Evolutionary conservation across 1,140 invertebrate genomes (phyloP).

Genomic region (Meloidogyne hapla): DNA sequence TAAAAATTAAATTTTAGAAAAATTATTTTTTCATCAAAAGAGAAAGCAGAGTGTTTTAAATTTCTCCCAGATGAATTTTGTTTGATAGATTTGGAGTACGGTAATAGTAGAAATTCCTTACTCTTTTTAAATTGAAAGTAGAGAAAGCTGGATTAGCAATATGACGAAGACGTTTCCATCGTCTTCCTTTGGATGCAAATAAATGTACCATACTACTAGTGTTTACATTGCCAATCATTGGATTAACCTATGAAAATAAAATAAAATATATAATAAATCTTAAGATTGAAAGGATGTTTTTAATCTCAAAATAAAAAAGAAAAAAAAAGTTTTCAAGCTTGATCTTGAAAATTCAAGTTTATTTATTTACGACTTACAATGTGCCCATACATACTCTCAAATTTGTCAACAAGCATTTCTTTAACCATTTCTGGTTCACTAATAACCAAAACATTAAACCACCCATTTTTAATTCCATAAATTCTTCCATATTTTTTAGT

Average conservation of each 20-base stretch:
- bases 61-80: too few relatives aligned
- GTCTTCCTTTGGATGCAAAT: slow-evolving; percentile 50
- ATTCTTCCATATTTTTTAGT: slow-evolving; percentile 10
- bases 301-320: too few relatives aligned
- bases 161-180: slow-evolving; percentile 66
- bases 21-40: background rate
- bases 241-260: slow-evolving; percentile 29
- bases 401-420: slow-evolving; percentile 6
- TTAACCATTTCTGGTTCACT: slow-evolving; percentile 12
- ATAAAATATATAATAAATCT: too few relatives aligned
- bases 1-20: background rate
- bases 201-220: slow-evolving; percentile 40
- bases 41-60: too few relatives aligned
- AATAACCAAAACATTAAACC: background rate
- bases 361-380: background rate
- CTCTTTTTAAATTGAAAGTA: slow-evolving; percentile 16
- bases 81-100: too few relatives aligned
- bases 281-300: too few relatives aligned
- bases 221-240: slow-evolving; percentile 45
- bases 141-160: slow-evolving; percentile 66
- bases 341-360: too few relatives aligned
- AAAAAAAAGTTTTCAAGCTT: too few relatives aligned
- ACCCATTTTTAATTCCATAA: slow-evolving; percentile 9
- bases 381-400: background rate
- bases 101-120: background rate